phyloP scores from a whole-genome alignment of 2,888 invertebrate genomes.

The Trachelus stipa region DNA sequence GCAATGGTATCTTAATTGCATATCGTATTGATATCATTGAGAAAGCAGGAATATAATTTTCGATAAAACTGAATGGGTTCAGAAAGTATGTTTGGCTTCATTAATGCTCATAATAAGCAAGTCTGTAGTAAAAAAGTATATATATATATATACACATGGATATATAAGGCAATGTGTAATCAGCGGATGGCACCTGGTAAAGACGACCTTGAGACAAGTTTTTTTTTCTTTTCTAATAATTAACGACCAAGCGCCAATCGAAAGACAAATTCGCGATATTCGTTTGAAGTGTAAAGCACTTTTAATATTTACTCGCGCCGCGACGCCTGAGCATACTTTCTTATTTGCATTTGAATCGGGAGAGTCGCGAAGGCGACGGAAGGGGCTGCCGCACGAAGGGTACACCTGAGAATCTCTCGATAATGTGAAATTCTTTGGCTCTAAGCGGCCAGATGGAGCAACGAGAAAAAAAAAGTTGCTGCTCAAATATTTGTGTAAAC shows the following conservation, averaged over 20 bases:
- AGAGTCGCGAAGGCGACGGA: not conserved
- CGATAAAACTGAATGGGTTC: not conserved
- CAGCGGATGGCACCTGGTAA: not conserved
- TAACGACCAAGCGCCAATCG: constrained; percentile 13
- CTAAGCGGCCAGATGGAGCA: too few species aligned
- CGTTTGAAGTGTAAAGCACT: not conserved
- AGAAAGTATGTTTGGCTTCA: not conserved
- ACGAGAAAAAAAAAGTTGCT: not conserved
- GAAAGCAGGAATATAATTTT: not conserved
- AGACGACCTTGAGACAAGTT: not conserved
- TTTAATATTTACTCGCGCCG: not conserved
- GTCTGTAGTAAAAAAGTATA: not conserved
- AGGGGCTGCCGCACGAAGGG: not conserved
- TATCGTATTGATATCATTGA: not conserved
- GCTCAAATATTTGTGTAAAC: not conserved
- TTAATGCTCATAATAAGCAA: not conserved
- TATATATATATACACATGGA: not conserved
- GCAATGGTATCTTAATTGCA: not conserved
- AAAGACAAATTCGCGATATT: constrained; percentile 5
- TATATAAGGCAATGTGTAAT: not conserved
- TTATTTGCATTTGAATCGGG: not conserved
- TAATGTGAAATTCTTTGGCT: not conserved
- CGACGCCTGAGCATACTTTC: not conserved
- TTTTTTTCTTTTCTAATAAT: not conserved
- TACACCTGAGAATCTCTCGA: not conserved